Evolutionary conservation across 2,797 vertebrate species (phyloP), one percentile per base, ranked within the genome.

Genomic region (Oreochromis grahami): DNA sequence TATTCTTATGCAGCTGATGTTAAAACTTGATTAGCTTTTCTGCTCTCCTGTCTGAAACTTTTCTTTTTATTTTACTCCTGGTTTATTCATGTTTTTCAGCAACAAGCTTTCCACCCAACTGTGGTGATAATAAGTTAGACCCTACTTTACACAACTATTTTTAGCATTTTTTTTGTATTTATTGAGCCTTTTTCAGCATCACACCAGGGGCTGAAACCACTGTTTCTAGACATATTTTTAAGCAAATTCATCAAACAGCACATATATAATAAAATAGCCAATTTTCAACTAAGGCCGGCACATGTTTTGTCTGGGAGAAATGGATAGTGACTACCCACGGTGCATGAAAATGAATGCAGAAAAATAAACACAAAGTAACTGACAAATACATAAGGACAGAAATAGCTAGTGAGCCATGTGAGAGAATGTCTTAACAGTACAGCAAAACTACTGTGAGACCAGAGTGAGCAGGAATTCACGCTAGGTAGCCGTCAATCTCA

Each of bases 401-500:
- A 84, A 68, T 19, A 84, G 52, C n/a, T 41, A 53, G 21, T 48
- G 78, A 86, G 80, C 32, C 81, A 81, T 76, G 21, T 68, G 84
- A 65, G 82, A 83, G 52, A 38, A 77, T 38, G 78, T 82, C 84
- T 82, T 76, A 86, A 88, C 60, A 80, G 72, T 32, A 65, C 36
- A 2, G 10, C 24, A 21, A 82, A 87, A 87, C 76, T 52, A 79
- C 65, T 48, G 79, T n/a, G 50, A 88, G 76, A 86, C 36, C 80
- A 79, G 34, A 82, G 24, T 51, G 77, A 86, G 79, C 72, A 65
- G 32, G 51, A 78, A 81, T 86, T 90, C 86, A 86, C 82, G 82
- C 56, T 8, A 36, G 63, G 82, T 38, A 76, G 65, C 70, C n/a
- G 29, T 89, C 88, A 91, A 85, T 90, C 85, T 86, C 80, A 15